A percentile compares a stretch with the other conserved stretches of the same genome.
These are phyloP conservation scores for Hippocampus guttulatus DNA, from an alignment of 2,113 vertebrate species.

Conservation along the genomic window DNA sequence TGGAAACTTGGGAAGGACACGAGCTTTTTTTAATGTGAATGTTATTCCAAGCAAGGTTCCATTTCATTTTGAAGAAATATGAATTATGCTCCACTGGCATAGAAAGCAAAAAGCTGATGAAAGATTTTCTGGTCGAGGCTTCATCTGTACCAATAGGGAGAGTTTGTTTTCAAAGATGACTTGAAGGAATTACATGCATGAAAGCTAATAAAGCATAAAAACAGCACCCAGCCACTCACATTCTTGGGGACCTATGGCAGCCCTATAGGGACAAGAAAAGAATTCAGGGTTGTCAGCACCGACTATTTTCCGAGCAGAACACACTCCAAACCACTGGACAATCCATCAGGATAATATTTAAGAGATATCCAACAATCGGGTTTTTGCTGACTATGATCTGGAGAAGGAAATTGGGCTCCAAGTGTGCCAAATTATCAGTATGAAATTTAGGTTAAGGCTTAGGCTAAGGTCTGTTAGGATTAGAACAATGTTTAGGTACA, in stretches of 20 bases:
- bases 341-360: neutral
- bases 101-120: neutral
- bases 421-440: neutral
- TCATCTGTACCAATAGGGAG: neutral
- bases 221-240: neutral
- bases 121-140: neutral
- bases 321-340: neutral
- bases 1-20: neutral
- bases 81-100: neutral
- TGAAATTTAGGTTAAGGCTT: neutral
- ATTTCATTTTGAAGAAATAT: slow-evolving; percentile 4
- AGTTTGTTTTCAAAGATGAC: neutral
- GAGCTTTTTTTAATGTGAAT: neutral
- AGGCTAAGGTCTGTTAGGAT: no score
- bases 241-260: neutral
- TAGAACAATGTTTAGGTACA: no score
- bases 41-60: slow-evolving; percentile 1
- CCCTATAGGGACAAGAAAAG: neutral
- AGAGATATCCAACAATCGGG: neutral
- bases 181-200: neutral
- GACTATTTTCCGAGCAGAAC: neutral
- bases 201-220: neutral
- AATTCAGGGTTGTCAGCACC: neutral
- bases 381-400: neutral
- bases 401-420: neutral